phyloP scores from a whole-genome alignment of 2,113 vertebrate species.

The Archocentrus centrarchus region DNA sequence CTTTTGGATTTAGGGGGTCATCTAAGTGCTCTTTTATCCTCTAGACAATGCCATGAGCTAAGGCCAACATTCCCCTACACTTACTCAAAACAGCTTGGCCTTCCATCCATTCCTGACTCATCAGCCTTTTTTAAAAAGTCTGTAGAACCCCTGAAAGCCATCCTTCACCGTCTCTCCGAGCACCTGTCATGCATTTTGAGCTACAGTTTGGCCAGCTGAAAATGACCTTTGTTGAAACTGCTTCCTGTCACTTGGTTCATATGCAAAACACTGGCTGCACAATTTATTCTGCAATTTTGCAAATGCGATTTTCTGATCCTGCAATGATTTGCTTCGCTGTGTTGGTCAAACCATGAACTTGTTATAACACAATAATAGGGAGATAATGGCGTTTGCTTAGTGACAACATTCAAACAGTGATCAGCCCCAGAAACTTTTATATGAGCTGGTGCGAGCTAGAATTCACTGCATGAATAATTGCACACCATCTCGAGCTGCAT shows the following conservation, averaged over 20 bases:
- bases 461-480: constrained; percentile 10
- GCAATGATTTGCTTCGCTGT: not conserved
- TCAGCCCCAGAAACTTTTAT: constrained; percentile 7
- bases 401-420: constrained; percentile 9
- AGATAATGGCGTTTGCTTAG: constrained; percentile 7
- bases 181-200: not conserved
- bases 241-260: not conserved
- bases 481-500: not conserved
- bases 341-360: not conserved
- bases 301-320: constrained; percentile 10
- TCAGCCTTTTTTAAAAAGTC: not conserved
- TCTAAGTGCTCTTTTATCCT: constrained; percentile 3
- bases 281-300: constrained; percentile 1
- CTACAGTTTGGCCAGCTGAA: not conserved
- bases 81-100: not conserved
- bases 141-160: not conserved
- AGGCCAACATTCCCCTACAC: constrained; percentile 5
- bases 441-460: constrained; percentile 16
- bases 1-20: not conserved
- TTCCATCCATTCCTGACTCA: constrained; percentile 2
- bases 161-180: not conserved
- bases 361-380: constrained; percentile 1
- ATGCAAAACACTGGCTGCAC: not conserved
- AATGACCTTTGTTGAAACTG: not conserved
- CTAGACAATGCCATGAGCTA: constrained; percentile 7